Evolutionary conservation across 2,797 vertebrate species (phyloP).

Genomic region (Arnoldichthys spilopterus): DNA sequence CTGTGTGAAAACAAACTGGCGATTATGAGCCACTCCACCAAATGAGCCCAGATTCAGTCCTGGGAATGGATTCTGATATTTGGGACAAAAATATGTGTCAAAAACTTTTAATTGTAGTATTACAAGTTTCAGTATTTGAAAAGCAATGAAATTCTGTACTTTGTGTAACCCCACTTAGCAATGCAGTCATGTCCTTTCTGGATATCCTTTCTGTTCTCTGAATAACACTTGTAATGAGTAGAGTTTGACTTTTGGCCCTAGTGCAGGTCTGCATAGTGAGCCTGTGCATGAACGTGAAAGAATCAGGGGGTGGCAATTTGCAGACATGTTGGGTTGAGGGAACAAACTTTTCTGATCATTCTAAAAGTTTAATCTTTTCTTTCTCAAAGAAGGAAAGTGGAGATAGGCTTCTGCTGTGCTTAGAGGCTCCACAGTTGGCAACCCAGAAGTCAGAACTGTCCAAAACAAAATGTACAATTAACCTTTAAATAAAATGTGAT

Average conservation of each 20-base stretch:
- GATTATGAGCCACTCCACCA: background rate
- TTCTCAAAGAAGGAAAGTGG: background rate
- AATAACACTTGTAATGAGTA: background rate
- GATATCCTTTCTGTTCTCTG: background rate
- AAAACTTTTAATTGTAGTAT: too few species aligned
- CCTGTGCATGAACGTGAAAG: background rate
- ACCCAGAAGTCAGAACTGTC: background rate
- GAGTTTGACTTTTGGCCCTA: background rate
- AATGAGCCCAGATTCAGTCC: background rate
- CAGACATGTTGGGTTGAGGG: background rate
- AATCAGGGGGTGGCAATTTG: background rate
- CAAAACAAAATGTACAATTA: background rate
- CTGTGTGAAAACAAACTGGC: background rate
- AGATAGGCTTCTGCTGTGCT: background rate
- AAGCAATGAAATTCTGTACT: background rate
- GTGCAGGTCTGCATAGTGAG: background rate
- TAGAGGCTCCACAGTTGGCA: background rate
- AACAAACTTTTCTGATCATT: background rate
- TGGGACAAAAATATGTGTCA: too few species aligned
- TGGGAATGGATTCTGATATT: background rate
- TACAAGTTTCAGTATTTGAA: background rate
- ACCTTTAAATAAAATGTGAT: background rate
- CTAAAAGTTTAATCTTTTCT: background rate
- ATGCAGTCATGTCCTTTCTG: background rate
- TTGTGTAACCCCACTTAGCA: background rate